Conservation (phyloP, 2,113 vertebrate genomes). For the Eolophus roseicapilla region DNA sequence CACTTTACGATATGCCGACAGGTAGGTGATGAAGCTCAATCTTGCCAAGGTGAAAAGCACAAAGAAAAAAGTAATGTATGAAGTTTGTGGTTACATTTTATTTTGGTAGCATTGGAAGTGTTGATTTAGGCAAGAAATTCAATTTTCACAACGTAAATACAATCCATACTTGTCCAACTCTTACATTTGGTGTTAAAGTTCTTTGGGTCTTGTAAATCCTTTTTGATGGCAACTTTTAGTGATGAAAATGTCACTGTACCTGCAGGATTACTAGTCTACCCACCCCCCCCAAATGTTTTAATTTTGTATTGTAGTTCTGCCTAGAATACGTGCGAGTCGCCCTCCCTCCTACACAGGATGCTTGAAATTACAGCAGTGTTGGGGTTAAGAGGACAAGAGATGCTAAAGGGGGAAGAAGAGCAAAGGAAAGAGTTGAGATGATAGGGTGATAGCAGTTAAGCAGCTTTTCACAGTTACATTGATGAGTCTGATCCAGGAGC, state of each 20-base stretch:
- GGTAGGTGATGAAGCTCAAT: conserved; percentile 71
- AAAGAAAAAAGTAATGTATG: background rate
- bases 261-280: background rate
- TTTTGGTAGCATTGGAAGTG: background rate
- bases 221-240: background rate
- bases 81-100: background rate
- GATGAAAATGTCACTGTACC: background rate
- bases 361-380: background rate
- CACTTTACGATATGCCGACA: conserved; percentile 90
- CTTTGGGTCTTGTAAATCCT: background rate
- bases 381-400: background rate
- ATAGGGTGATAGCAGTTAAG: background rate
- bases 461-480: background rate
- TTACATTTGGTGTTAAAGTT: background rate
- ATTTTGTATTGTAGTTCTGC: background rate
- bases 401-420: background rate
- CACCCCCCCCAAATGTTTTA: background rate
- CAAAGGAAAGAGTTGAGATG: background rate
- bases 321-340: background rate
- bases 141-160: background rate
- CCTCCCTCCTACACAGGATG: background rate
- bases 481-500: background rate
- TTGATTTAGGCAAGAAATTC: background rate
- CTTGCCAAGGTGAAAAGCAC: background rate
- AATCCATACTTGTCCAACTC: background rate